Base-by-base conservation (phyloP, 2,113 vertebrate genomes). In the Pavo muticus region DNA sequence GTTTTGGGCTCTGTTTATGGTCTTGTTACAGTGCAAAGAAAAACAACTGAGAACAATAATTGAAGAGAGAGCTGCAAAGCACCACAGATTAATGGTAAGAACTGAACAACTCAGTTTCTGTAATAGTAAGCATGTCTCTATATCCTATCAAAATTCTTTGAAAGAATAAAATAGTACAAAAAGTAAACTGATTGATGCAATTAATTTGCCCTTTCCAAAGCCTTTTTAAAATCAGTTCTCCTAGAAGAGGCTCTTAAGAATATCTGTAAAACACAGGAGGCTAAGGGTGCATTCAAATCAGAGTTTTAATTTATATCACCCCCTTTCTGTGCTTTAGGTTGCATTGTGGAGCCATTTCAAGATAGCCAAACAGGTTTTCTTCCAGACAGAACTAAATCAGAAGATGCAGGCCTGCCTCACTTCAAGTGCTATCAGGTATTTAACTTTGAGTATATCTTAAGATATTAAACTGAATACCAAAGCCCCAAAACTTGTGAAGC, bases 131-230 rank as follows among this genome's bases (percentile, higher is more conserved):
- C 10, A 60, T 8, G 8, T 77, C 32, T 70, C 56, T 61, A 54
- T 74, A 87, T 77, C 19, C 57, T 54, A 93, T 72, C 84, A 84
- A 91, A 93, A 80, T 81, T 75, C 61, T 87, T 81, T 72, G 39
- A 80, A 88, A 94, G 60, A 88, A 91, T 67, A 84, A 29, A 80
- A 70, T 40, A 52, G 71, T 50, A 93, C 69, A 87, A 89, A 94
- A 90, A 90, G 21, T 13, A 87, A 89, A 84, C 35, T 50, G 74
- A 89, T 39, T 21, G 74, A 75, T 74, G 64, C 29, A 68, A 81
- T 68, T 92, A 63, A 83, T 75, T 77, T 64, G 18, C 50, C 74
- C 35, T 86, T 88, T 88, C 19, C 13, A 77, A 86, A 71, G n/a
- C 69, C 10, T 81, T 88, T 70, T 50, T 71, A 80, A 81, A 67